Percentiles rank a stretch among this genome's conserved stretches.
phyloP scores from a whole-genome alignment of 2,113 vertebrate species.

The Macrotus californicus region DNA sequence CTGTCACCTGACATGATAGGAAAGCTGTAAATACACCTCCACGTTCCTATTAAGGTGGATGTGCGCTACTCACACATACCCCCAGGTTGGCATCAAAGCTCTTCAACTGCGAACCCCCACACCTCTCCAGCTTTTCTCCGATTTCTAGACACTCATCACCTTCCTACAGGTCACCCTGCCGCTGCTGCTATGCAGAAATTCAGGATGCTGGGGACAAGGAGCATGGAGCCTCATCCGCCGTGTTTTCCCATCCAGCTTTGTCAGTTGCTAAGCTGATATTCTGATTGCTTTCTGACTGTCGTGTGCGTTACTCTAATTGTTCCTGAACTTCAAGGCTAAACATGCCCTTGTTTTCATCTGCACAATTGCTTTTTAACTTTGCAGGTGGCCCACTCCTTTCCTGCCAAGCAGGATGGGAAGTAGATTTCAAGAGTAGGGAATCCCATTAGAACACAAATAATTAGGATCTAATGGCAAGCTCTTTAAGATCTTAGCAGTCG shows the following conservation, averaged over 20 bases:
- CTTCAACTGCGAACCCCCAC: not conserved
- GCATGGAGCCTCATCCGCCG: not conserved
- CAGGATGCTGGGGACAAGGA: not conserved
- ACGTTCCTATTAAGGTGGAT: not conserved
- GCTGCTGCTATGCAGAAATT: accelerated
- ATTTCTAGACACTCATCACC: not conserved
- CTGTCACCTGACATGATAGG: too few species aligned
- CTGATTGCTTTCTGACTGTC: not conserved
- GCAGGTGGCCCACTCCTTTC: conserved; percentile 10
- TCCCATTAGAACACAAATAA: conserved; percentile 21
- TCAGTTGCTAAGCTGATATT: not conserved
- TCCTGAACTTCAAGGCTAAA: not conserved
- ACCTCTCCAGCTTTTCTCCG: not conserved
- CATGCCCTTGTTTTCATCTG: not conserved
- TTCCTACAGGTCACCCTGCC: not conserved
- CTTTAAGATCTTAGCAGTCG: not conserved
- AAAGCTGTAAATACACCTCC: not conserved
- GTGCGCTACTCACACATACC: accelerated
- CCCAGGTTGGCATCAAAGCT: not conserved
- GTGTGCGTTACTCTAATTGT: not conserved
- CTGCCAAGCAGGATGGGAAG: conserved; percentile 28
- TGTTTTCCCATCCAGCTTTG: not conserved
- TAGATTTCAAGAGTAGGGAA: not conserved
- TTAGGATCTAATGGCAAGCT: not conserved
- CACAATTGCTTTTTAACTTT: not conserved